Percentiles rank a stretch among this genome's conserved stretches.
These are phyloP conservation scores for Crossocerus cetratus DNA, from an alignment of 2,888 invertebrate species.

Conservation along the genomic window DNA sequence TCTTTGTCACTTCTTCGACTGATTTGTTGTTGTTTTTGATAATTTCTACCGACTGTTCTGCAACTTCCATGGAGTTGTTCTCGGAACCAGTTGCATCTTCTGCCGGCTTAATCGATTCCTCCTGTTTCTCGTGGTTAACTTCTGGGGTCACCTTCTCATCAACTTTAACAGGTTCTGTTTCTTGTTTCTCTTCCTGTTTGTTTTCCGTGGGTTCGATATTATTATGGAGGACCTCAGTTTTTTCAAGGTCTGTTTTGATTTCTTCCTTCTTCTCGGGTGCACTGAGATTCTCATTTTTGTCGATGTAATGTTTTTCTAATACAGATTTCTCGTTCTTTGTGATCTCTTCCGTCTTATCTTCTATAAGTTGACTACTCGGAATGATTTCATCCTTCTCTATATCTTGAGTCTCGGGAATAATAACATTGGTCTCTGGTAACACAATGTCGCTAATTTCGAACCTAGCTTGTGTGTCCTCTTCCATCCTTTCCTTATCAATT, in stretches of 20 bases:
- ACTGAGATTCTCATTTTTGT: constrained; percentile 39
- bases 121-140: neutral
- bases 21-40: neutral
- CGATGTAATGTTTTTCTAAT: constrained; percentile 30
- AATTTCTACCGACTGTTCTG: neutral
- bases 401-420: constrained; percentile 59
- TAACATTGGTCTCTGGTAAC: constrained; percentile 4
- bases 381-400: constrained; percentile 5
- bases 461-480: constrained; percentile 26
- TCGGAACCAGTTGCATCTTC: neutral
- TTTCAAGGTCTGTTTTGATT: constrained; percentile 5
- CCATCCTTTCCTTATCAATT: neutral
- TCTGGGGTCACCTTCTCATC: constrained; percentile 24
- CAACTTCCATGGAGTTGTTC: constrained; percentile 12
- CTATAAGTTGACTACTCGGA: neutral
- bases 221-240: constrained; percentile 11
- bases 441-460: constrained; percentile 18
- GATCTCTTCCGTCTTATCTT: neutral
- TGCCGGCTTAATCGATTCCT: neutral
- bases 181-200: neutral
- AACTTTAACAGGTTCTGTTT: neutral
- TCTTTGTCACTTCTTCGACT: constrained; percentile 8
- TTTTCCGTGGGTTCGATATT: neutral
- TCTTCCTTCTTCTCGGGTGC: constrained; percentile 13
- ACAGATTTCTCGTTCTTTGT: constrained; percentile 16